A percentile compares a stretch with the other conserved stretches of the same genome.
These are phyloP conservation scores for Apamea anceps DNA, from an alignment of 2,888 invertebrate genomes.

Conservation along the genomic window DNA sequence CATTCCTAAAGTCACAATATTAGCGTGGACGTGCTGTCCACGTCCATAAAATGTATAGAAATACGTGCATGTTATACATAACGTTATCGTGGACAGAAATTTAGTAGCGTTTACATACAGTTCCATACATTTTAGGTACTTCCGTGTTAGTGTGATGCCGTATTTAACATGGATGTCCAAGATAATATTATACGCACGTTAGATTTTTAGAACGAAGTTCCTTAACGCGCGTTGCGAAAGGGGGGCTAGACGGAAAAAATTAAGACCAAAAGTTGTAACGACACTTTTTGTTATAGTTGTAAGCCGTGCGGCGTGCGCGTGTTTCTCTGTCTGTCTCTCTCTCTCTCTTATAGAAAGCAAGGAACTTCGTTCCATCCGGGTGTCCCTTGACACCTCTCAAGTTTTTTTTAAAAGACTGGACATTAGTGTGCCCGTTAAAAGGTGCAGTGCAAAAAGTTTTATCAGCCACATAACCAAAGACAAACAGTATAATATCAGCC, in stretches of 20 bases:
- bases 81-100: background rate
- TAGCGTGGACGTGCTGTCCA: background rate
- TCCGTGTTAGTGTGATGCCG: background rate
- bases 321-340: too few relatives aligned
- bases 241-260: too few relatives aligned
- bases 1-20: background rate
- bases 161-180: background rate
- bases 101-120: background rate
- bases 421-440: too few relatives aligned
- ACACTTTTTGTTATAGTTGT: too few relatives aligned
- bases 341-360: too few relatives aligned
- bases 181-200: background rate
- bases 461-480: background rate
- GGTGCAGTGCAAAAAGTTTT: background rate
- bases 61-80: background rate
- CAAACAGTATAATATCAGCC: background rate
- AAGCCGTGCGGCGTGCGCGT: too few relatives aligned
- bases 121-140: background rate
- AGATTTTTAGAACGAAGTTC: too few relatives aligned
- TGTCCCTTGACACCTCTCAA: too few relatives aligned
- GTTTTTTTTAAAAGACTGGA: too few relatives aligned
- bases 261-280: too few relatives aligned
- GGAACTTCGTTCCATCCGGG: too few relatives aligned
- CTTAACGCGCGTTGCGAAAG: too few relatives aligned
- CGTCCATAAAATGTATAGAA: background rate